Base-by-base conservation (phyloP, 1,140 invertebrate species). In the Drosophila nigrodunni region DNA sequence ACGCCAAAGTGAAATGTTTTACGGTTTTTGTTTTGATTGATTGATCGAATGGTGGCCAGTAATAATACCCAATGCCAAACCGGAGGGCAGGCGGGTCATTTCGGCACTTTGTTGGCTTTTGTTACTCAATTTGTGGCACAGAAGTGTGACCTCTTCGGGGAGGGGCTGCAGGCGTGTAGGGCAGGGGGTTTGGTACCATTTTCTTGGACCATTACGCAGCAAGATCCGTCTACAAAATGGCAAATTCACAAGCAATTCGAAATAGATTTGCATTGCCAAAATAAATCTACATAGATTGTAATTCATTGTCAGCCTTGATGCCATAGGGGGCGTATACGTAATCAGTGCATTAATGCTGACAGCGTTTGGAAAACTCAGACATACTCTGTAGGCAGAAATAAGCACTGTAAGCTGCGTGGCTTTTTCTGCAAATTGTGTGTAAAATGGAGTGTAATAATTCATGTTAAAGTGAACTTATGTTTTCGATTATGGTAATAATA, bases 1-100 rank as follows among this genome's bases (percentile, higher is more conserved):
- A 18, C 72, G 13, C 13, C 47, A 87, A 86, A 86, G 75, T 86
- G 82, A 87, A 86, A 87, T 86, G 82, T 65, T 67, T 6, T 67
- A 66, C 67, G 58, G 41, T 30, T 58, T 64, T 15, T 21, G 10
- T 74, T 54, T 78, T 82, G 78, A 85, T 83, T 80, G 81, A 83
- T 80, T 80, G 69, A 73, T 66, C 43, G 62, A 65, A 50, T 15
- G 10, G 37, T 25, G 55, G 69, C 34, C 37, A 41, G 43, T 3
- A 39, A 44, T 47, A 8, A 34, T 15, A 50, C n/a, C 46, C 72
- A 70, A 75, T 70, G 67, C 72, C 72, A 74, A 30, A 34, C 18
- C 60, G 21, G 70, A 73, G 70, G 55, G 55, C 55, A 66, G 70
- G 25, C 50, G 66, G 74, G 71, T 82, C 61, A 78, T 18, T 34